Conservation (phyloP, 1,140 invertebrate species). For the Lepidurus apus region DNA sequence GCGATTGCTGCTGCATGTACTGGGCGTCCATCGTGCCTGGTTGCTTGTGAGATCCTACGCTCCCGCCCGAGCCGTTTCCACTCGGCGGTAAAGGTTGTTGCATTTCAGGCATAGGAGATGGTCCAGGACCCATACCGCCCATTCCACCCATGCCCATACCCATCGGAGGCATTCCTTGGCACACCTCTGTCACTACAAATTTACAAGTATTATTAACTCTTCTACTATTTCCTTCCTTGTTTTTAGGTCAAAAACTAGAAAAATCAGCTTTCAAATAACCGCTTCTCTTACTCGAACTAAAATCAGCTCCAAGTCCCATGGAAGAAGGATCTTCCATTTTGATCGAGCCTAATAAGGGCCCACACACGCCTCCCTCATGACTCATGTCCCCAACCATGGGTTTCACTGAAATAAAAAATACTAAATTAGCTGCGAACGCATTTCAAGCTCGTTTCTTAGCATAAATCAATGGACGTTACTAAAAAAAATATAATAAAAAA, state of each 20-base stretch:
- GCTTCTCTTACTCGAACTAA: conserved; percentile 28
- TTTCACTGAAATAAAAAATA: conserved; percentile 30
- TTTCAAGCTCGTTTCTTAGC: neutral
- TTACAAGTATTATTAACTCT: neutral
- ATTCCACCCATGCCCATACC: conserved; percentile 32
- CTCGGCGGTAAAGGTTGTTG: conserved; percentile 25
- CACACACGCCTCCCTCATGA: conserved; percentile 27
- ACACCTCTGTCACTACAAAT: conserved; percentile 31
- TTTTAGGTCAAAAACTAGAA: neutral
- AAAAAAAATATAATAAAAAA: conserved; percentile 11
- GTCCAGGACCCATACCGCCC: conserved; percentile 14
- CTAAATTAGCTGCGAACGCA: neutral
- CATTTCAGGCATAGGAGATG: neutral
- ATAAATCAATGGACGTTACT: neutral
- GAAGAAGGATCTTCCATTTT: conserved; percentile 33
- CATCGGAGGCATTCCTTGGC: conserved; percentile 34
- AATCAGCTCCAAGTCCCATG: conserved; percentile 30
- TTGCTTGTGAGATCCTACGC: conserved; percentile 49
- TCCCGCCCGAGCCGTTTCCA: conserved; percentile 20
- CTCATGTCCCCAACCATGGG: conserved; percentile 31
- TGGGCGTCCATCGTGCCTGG: conserved; percentile 70
- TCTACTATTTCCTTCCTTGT: neutral
- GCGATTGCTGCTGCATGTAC: conserved; percentile 92
- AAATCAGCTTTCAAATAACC: neutral
- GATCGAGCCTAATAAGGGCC: conserved; percentile 29